A percentile compares a stretch with the other conserved stretches of the same genome.
phyloP scores from a whole-genome alignment of 2,888 invertebrate species.

The Cryptophagus acutangulus region DNA sequence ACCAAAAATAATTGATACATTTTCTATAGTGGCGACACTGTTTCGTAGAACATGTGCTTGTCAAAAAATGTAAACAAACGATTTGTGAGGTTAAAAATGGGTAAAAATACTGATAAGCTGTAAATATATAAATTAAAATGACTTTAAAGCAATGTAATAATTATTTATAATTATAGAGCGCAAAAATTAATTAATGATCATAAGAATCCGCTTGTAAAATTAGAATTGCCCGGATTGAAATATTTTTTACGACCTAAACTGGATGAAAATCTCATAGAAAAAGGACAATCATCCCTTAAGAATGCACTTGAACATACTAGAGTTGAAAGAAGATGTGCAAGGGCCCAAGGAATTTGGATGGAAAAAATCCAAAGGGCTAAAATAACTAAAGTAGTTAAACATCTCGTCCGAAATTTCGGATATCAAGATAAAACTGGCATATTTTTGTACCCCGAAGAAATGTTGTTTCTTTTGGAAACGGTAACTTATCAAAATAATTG shows the following conservation, averaged over 20 bases:
- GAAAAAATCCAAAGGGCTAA: slow-evolving; percentile 28
- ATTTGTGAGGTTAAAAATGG: no score
- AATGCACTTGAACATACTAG: slow-evolving; percentile 29
- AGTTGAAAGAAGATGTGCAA: slow-evolving; percentile 38
- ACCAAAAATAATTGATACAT: no score
- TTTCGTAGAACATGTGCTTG: no score
- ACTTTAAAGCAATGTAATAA: not conserved
- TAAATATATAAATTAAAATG: no score
- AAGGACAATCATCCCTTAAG: not conserved
- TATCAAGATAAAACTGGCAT: slow-evolving; percentile 38
- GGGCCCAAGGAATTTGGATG: slow-evolving; percentile 39
- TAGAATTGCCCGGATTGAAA: slow-evolving; percentile 31
- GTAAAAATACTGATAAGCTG: no score
- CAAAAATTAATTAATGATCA: slow-evolving; percentile 34
- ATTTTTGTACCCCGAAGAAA: slow-evolving; percentile 59
- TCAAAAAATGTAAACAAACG: no score
- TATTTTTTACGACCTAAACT: slow-evolving; percentile 21
- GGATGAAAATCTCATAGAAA: not conserved
- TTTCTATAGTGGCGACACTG: not conserved
- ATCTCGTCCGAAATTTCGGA: slow-evolving; percentile 36
- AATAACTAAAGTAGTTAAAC: slow-evolving; percentile 33
- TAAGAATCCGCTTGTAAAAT: slow-evolving; percentile 35
- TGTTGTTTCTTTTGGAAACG: slow-evolving; percentile 61
- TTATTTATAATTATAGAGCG: not conserved
- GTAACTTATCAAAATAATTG: slow-evolving; percentile 50